Evolutionary conservation across 2,113 vertebrate species (phyloP).

Genomic region (Ailuropoda melanoleuca): DNA sequence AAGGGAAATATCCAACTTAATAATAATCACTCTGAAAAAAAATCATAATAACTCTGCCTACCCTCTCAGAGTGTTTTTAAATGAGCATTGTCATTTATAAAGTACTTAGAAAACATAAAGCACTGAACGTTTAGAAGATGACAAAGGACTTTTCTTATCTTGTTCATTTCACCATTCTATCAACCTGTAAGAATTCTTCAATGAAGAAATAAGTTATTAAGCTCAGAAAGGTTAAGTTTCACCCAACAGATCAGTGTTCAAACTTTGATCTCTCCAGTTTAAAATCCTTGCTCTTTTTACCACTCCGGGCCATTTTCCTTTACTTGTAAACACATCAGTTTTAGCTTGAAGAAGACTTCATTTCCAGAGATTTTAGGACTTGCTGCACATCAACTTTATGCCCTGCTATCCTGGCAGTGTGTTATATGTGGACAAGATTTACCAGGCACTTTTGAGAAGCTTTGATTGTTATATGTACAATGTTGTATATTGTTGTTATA

Average conservation of each 20-base stretch:
- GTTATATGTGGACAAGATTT: not conserved
- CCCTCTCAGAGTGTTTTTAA: not conserved
- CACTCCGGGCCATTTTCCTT: not conserved
- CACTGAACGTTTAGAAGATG: not conserved
- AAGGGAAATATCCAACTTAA: not conserved
- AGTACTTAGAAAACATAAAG: not conserved
- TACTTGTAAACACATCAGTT: not conserved
- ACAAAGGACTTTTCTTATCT: not conserved
- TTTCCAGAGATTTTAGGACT: not conserved
- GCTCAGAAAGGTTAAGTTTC: not conserved
- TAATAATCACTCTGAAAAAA: not conserved
- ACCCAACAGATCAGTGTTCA: not conserved
- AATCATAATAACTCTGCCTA: not conserved
- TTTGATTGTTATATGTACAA: not conserved
- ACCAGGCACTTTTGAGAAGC: not conserved
- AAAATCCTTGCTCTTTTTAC: not conserved
- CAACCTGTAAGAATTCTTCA: not conserved
- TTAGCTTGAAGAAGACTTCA: not conserved
- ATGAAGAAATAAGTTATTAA: not conserved
- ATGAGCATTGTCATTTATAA: not conserved
- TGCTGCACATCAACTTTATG: not conserved
- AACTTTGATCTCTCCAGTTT: not conserved
- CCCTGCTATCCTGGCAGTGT: not conserved
- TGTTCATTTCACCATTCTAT: not conserved
- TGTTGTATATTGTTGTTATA: not conserved